Base-by-base conservation (phyloP, 2,888 invertebrate species). In the Beris chalybata region DNA sequence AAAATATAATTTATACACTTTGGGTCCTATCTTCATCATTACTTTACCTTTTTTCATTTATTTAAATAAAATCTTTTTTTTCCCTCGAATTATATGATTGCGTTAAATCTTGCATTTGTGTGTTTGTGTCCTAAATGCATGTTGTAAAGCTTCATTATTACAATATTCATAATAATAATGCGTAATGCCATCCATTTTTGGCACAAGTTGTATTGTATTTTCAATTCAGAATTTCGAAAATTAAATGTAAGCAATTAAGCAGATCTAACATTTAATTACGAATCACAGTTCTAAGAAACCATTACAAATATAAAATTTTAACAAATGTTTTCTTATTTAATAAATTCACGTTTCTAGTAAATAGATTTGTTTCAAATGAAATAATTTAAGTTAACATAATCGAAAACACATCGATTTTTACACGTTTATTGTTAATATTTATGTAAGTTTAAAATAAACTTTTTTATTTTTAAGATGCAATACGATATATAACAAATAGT, bases 211-310 rank as follows among this genome's bases (percentile, higher is more conserved):
- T 38, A 22, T 22, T 22, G 22, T 38, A 38, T 38, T 38, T 38
- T 38, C 9, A 38, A 38, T 38, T 38, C 9, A 22, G 5, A 38
- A 38, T 38, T 15, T 48, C 12, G 6, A 48, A 15, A 48, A 15
- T 48, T 48, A 48, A 15, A 48, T 48, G 5, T 9, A 15, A 48
- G 48, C 48, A 11, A 12, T 48, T 9, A 15, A 48, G 48, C 48
- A 11, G 48, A 48, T 48, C 12, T 48, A 48, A 48, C 48, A 48
- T 48, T 48, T 11, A 48, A 48, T 48, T 48, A 48, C 12, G 6
- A 55, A 64, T 64, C 64, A 64, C 64, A 64, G 55, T 45, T 64
- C 64, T 54, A 64, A 55, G 55, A 64, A 64, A 64, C 55, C 64
- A 64, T 64, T 54, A 32, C 54, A 48, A 48, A 48, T 48, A 48